Evolutionary conservation across 2,113 vertebrate genomes (phyloP).

Genomic region (Vidua chalybeata): DNA sequence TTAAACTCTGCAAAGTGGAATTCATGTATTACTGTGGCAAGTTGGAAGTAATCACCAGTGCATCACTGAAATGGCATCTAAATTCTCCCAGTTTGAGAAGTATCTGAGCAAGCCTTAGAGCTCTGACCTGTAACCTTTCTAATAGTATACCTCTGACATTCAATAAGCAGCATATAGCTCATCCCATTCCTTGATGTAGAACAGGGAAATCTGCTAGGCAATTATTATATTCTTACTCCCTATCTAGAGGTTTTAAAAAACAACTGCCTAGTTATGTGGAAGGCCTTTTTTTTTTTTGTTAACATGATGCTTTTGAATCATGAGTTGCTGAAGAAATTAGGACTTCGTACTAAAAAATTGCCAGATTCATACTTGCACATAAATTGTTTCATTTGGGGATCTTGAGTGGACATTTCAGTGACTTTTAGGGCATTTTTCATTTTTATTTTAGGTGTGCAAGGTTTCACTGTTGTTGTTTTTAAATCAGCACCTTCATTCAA

Average conservation of each 20-base stretch:
- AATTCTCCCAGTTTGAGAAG: neutral
- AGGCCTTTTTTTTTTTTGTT: neutral
- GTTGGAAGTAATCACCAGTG: neutral
- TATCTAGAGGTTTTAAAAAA: neutral
- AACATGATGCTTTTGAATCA: neutral
- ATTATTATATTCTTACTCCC: neutral
- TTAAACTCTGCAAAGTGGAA: neutral
- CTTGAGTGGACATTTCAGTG: accelerated
- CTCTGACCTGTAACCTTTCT: neutral
- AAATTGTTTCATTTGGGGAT: neutral
- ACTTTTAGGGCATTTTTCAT: accelerated
- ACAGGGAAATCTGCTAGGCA: neutral
- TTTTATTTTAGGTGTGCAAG: neutral
- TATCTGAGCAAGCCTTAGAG: neutral
- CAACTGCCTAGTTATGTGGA: neutral
- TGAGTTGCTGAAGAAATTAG: neutral
- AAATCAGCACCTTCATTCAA: neutral
- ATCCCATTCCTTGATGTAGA: neutral
- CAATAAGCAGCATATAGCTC: neutral
- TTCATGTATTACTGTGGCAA: neutral
- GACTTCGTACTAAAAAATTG: neutral
- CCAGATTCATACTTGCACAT: neutral
- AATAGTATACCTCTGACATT: neutral
- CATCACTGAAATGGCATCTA: neutral
- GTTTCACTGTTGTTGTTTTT: neutral